phyloP scores from a whole-genome alignment of 2,888 invertebrate species.

The Drosophila maculinotata region DNA sequence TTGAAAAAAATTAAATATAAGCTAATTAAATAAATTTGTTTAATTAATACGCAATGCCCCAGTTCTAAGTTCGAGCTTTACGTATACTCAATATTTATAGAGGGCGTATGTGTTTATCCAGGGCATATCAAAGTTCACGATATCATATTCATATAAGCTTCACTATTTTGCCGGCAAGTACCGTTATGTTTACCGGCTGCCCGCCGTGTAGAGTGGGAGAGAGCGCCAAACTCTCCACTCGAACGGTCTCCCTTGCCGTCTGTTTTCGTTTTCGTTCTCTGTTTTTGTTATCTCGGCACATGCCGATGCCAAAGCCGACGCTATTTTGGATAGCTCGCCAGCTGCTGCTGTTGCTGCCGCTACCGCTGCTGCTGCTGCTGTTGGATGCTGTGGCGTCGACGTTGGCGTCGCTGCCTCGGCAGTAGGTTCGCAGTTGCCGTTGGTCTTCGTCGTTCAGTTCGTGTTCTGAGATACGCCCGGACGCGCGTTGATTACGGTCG shows the following conservation, averaged over 20 bases:
- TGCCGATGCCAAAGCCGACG: slow-evolving; percentile 35
- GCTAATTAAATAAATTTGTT: no score
- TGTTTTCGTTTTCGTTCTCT: slow-evolving; percentile 68
- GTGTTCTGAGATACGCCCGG: slow-evolving; percentile 83
- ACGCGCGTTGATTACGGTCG: slow-evolving; percentile 76
- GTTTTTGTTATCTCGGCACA: slow-evolving; percentile 75
- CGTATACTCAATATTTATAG: neutral
- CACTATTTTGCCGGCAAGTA: slow-evolving; percentile 52
- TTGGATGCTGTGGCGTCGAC: slow-evolving; percentile 58
- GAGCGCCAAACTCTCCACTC: slow-evolving; percentile 54
- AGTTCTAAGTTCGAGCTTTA: no score
- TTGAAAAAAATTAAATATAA: no score
- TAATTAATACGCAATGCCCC: no score
- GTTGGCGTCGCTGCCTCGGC: slow-evolving; percentile 50
- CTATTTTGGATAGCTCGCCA: slow-evolving; percentile 61
- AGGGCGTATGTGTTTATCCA: neutral
- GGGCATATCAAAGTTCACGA: slow-evolving; percentile 6
- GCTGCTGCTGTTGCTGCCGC: slow-evolving; percentile 47
- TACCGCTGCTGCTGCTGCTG: slow-evolving; percentile 23
- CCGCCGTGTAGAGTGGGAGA: slow-evolving; percentile 45
- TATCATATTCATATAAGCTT: slow-evolving; percentile 6
- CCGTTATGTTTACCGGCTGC: slow-evolving; percentile 64
- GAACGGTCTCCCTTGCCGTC: slow-evolving; percentile 20
- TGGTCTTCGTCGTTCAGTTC: slow-evolving; percentile 73
- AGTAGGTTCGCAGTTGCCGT: slow-evolving; percentile 38